A percentile compares a stretch with the other conserved stretches of the same genome.
These are phyloP conservation scores for Drosophila asahinai DNA, from an alignment of 1,140 invertebrate genomes.

Conservation along the genomic window DNA sequence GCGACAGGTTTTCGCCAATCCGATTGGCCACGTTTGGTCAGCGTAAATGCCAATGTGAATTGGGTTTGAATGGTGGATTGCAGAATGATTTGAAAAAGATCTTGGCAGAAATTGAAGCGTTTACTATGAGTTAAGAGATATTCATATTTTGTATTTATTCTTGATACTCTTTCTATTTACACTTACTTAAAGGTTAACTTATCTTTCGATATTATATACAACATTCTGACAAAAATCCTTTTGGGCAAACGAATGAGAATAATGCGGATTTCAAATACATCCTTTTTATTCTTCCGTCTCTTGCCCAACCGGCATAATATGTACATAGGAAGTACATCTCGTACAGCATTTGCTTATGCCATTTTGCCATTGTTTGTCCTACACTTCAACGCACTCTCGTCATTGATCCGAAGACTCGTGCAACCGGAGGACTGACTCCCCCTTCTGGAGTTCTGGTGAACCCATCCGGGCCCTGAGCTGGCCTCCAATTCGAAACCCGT, in stretches of 20 bases:
- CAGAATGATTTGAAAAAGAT: background rate
- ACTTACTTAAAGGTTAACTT: background rate
- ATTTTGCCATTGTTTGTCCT: conserved; percentile 77
- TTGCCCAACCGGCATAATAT: conserved; percentile 8
- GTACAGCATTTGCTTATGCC: conserved; percentile 66
- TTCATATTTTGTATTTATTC: too few species aligned
- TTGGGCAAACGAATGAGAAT: too few species aligned
- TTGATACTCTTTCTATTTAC: background rate
- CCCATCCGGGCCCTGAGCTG: conserved; percentile 5
- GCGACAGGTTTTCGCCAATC: background rate
- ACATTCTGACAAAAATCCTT: too few species aligned
- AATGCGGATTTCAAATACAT: conserved; percentile 1
- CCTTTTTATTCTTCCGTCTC: conserved; percentile 8
- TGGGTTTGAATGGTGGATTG: background rate
- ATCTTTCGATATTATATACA: background rate
- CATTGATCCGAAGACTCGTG: conserved; percentile 68
- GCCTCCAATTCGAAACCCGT: conserved; percentile 40
- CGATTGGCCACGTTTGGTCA: background rate
- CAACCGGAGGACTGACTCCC: conserved; percentile 1
- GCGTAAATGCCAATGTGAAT: background rate
- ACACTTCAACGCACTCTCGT: conserved; percentile 82
- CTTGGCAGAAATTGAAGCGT: background rate
- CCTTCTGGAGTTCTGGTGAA: background rate
- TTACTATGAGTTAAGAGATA: background rate
- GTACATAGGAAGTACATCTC: conserved; percentile 20